A percentile compares a stretch with the other conserved stretches of the same genome.
Evolutionary conservation across 2,888 invertebrate species (phyloP).

Genomic region (Zhuqinia jingwanae): DNA sequence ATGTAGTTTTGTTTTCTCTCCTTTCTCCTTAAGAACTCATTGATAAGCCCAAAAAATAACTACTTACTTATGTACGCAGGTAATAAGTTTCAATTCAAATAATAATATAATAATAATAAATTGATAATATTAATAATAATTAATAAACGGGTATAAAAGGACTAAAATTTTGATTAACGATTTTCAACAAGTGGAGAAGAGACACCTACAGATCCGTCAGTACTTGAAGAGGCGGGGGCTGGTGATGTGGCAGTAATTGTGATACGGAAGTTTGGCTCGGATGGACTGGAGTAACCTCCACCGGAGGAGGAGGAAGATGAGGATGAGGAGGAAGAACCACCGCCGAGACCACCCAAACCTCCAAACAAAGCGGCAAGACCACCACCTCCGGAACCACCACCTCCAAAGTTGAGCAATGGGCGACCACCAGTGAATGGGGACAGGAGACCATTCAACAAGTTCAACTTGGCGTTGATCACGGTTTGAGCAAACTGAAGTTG

Average conservation of each 20-base stretch:
- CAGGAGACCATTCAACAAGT: slow-evolving; percentile 79
- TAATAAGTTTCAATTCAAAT: neutral
- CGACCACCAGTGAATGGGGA: slow-evolving; percentile 79
- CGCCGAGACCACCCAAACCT: slow-evolving; percentile 64
- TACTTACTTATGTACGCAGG: slow-evolving; percentile 1
- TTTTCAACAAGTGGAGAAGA: slow-evolving; percentile 78
- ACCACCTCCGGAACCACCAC: slow-evolving; percentile 59
- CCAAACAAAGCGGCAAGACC: slow-evolving; percentile 67
- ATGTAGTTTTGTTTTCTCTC: too few species aligned
- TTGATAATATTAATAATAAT: slow-evolving; percentile 25
- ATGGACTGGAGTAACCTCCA: slow-evolving; percentile 75
- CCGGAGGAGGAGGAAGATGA: slow-evolving; percentile 68
- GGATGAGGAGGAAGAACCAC: slow-evolving; percentile 63
- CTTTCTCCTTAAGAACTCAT: too few species aligned
- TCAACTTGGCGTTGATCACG: slow-evolving; percentile 79
- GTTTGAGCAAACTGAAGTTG: slow-evolving; percentile 79
- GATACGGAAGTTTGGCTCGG: slow-evolving; percentile 79
- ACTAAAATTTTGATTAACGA: slow-evolving; percentile 67
- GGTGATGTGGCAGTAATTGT: slow-evolving; percentile 79
- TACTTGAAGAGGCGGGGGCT: slow-evolving; percentile 70
- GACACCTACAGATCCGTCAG: slow-evolving; percentile 79
- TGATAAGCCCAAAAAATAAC: slow-evolving; percentile 53
- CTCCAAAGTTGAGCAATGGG: slow-evolving; percentile 79
- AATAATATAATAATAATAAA: slow-evolving; percentile 38
- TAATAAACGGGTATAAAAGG: slow-evolving; percentile 41